Conservation (phyloP, 2,797 vertebrate genomes). For the Oreochromis mossambicus region DNA sequence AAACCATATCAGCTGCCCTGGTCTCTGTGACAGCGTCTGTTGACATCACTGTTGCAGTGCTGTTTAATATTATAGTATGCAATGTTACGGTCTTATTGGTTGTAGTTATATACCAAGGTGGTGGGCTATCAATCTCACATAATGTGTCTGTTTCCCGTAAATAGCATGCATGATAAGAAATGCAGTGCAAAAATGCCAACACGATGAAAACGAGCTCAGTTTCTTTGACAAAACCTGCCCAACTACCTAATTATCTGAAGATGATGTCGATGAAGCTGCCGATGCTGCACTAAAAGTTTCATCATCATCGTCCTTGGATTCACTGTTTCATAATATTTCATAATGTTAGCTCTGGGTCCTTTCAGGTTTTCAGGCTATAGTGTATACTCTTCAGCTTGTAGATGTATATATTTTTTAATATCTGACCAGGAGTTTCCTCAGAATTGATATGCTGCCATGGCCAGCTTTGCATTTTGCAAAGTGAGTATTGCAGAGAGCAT, state of each 20-base stretch:
- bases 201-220: neutral
- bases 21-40: neutral
- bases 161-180: neutral
- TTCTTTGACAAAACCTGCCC: neutral
- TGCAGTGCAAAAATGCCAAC: neutral
- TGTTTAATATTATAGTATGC: neutral
- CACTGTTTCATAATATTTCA: neutral
- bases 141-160: neutral
- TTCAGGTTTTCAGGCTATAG: neutral
- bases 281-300: neutral
- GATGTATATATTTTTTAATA: neutral
- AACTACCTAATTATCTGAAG: neutral
- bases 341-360: neutral
- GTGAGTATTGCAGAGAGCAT: neutral
- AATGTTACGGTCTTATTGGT: neutral
- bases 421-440: neutral
- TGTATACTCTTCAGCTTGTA: neutral
- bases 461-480: neutral
- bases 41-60: neutral
- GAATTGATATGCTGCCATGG: neutral
- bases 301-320: neutral
- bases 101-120: neutral
- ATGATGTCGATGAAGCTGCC: neutral
- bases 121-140: neutral
- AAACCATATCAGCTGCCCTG: neutral